A percentile compares a stretch with the other conserved stretches of the same genome.
Conservation (phyloP, 2,888 invertebrate genomes). For the Eupsilia transversa region DNA sequence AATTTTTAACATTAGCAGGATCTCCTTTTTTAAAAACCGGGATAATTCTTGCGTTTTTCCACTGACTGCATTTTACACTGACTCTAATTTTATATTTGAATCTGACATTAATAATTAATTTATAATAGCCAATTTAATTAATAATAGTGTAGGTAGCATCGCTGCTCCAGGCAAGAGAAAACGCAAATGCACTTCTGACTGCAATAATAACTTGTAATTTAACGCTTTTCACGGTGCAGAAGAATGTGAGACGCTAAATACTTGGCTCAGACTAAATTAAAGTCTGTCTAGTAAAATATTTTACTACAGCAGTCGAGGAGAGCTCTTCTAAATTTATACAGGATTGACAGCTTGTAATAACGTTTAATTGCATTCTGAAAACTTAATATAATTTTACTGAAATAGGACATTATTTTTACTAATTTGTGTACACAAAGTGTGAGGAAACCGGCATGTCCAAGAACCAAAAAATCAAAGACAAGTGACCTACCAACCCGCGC, state of each 20-base stretch:
- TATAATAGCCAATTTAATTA: no score
- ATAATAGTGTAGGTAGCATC: no score
- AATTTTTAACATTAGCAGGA: no score
- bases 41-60: no score
- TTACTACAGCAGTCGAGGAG: conserved; percentile 3
- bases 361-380: conserved; percentile 34
- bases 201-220: conserved; percentile 22
- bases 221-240: conserved; percentile 7
- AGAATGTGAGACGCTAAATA: conserved; percentile 35
- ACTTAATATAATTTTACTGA: neutral
- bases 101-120: no score
- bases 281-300: conserved; percentile 47
- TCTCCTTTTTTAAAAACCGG: no score
- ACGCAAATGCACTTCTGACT: conserved; percentile 8
- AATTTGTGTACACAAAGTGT: neutral
- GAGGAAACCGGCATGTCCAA: no score
- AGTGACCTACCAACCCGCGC: no score
- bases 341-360: conserved; percentile 22
- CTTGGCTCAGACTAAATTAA: conserved; percentile 40
- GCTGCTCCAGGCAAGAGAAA: neutral
- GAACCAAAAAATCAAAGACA: no score
- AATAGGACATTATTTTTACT: neutral
- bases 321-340: conserved; percentile 11
- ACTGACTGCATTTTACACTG: no score
- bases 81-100: no score